Evolutionary conservation across 2,797 vertebrate species (phyloP).

Genomic region (Eulemur rubriventer): DNA sequence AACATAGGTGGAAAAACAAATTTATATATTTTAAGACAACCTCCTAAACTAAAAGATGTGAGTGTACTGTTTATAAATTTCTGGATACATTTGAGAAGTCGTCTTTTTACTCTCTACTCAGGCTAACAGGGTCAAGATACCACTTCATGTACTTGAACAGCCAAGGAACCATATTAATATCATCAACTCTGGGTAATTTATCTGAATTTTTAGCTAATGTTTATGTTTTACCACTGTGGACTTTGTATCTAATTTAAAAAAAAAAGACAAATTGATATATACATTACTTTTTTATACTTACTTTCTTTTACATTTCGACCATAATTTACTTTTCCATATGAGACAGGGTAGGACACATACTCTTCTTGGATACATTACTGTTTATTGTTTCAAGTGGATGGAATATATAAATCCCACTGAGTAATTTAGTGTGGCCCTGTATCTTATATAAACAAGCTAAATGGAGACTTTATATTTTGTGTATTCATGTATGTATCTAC

Average conservation of each 20-base stretch:
- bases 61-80: not conserved
- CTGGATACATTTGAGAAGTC: not conserved
- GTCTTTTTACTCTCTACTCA: not conserved
- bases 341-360: constrained; percentile 39
- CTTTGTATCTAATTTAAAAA: not conserved
- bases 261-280: not conserved
- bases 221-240: constrained; percentile 1
- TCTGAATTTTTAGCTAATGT: constrained; percentile 28
- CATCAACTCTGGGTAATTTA: not conserved
- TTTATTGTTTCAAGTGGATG: constrained; percentile 70
- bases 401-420: constrained; percentile 40
- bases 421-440: constrained; percentile 70
- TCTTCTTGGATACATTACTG: constrained; percentile 49
- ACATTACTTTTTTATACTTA: constrained; percentile 49
- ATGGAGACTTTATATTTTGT: not conserved
- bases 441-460: constrained; percentile 71
- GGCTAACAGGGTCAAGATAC: not conserved
- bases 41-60: not conserved
- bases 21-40: constrained; percentile 52
- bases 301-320: constrained; percentile 54
- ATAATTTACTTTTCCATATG: constrained; percentile 58
- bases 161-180: not conserved
- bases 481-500: constrained; percentile 10
- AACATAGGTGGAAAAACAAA: constrained; percentile 35
- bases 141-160: not conserved